These are phyloP conservation scores for Chionomys nivalis DNA, from an alignment of 2,113 vertebrate species.

Conservation along the genomic window DNA sequence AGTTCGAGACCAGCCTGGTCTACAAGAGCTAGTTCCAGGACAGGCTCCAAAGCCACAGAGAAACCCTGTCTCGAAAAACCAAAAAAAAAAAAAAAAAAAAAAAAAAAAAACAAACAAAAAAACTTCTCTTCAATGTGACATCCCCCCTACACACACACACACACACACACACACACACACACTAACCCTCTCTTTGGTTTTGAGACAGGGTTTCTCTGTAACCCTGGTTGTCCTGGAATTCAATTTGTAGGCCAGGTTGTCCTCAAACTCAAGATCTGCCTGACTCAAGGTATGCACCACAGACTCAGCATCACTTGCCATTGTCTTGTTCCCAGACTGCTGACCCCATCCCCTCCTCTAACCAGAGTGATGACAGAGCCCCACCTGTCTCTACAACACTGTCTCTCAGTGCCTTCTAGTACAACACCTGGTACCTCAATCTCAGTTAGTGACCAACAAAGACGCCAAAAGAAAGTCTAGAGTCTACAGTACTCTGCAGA, in stretches of 20 bases:
- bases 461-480: not conserved
- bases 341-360: not conserved
- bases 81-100: too few relatives aligned
- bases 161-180: too few relatives aligned
- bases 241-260: not conserved
- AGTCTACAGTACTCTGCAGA: not conserved
- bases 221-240: not conserved
- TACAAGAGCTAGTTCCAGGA: too few relatives aligned
- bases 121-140: not conserved
- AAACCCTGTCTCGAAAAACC: too few relatives aligned
- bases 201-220: not conserved
- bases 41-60: too few relatives aligned
- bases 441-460: not conserved
- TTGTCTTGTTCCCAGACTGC: not conserved
- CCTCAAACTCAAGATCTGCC: not conserved
- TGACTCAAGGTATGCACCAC: not conserved
- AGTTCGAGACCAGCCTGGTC: too few relatives aligned
- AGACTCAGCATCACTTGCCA: not conserved
- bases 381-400: not conserved
- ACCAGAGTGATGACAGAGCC: not conserved
- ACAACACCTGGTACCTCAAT: not conserved
- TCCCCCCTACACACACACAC: too few relatives aligned
- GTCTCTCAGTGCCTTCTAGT: not conserved
- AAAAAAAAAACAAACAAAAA: too few relatives aligned
- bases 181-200: not conserved